Percentiles rank a stretch among this genome's conserved stretches.
Evolutionary conservation across 2,888 invertebrate genomes (phyloP).

Genomic region (Crepidodera aurea): DNA sequence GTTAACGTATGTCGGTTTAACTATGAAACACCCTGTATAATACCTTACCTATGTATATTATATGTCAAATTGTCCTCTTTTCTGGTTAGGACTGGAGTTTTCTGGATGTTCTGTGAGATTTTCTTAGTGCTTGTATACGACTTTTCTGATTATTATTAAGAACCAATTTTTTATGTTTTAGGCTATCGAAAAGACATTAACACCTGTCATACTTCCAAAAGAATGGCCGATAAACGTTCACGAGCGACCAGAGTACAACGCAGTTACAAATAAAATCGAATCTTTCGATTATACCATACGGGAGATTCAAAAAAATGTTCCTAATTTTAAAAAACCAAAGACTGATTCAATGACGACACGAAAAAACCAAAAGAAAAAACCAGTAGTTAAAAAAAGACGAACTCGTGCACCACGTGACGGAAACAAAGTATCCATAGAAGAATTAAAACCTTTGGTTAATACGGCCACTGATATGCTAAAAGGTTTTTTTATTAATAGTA

Average conservation of each 20-base stretch:
- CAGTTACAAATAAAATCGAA: constrained; percentile 52
- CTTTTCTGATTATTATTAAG: no score
- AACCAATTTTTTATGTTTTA: no score
- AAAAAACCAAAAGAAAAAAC: constrained; percentile 39
- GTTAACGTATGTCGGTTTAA: no score
- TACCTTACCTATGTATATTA: no score
- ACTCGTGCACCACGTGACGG: constrained; percentile 33
- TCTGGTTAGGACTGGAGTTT: no score
- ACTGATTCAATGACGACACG: constrained; percentile 26
- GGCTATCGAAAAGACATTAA: constrained; percentile 16
- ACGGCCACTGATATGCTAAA: constrained; percentile 45
- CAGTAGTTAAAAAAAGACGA: constrained; percentile 18
- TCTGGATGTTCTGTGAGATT: no score
- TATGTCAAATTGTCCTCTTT: no score
- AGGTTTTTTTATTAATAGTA: constrained; percentile 31
- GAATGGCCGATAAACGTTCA: constrained; percentile 47
- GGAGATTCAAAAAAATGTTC: constrained; percentile 36
- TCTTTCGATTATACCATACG: constrained; percentile 49
- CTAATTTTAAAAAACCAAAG: constrained; percentile 38
- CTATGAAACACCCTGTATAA: no score
- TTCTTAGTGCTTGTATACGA: no score
- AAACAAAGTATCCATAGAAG: constrained; percentile 41
- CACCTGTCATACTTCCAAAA: constrained; percentile 35
- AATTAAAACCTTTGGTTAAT: constrained; percentile 46
- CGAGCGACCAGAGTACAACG: constrained; percentile 56